Conservation (phyloP, 2,888 invertebrate species). For the Ypsolopha scabrella region DNA sequence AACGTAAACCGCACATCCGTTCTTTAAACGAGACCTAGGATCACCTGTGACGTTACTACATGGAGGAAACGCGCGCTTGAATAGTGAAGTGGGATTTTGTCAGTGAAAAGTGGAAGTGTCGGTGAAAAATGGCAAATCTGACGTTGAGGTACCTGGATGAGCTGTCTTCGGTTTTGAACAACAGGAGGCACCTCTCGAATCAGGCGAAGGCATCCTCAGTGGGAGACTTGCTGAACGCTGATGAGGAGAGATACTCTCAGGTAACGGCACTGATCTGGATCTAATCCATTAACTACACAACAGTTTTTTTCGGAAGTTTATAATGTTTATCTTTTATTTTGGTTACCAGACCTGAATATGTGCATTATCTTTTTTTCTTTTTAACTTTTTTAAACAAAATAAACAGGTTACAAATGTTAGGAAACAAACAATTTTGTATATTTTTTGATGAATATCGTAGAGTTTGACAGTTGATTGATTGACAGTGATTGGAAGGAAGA, state of each 20-base stretch:
- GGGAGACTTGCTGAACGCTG: conserved; percentile 57
- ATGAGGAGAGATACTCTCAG: conserved; percentile 52
- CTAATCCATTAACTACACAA: no score
- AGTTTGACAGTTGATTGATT: background rate
- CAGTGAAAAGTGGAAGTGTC: no score
- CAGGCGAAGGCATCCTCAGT: conserved; percentile 63
- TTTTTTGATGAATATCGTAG: background rate
- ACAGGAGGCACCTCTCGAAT: conserved; percentile 44
- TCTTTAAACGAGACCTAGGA: no score
- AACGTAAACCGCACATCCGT: no score
- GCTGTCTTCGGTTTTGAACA: conserved; percentile 59
- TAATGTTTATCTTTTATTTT: background rate
- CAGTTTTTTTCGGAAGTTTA: background rate
- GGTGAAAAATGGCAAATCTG: conserved; percentile 47
- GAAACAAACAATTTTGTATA: background rate
- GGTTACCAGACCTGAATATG: no score
- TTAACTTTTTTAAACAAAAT: background rate
- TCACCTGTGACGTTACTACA: no score
- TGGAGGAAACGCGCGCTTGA: no score
- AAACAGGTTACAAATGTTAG: background rate
- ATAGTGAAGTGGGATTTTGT: no score
- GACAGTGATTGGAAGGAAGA: background rate
- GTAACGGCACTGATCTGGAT: conserved; percentile 28
- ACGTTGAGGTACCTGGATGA: conserved; percentile 65
- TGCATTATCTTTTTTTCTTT: no score